Base-by-base conservation (phyloP, 2,113 vertebrate genomes). In the Redunca redunca region DNA sequence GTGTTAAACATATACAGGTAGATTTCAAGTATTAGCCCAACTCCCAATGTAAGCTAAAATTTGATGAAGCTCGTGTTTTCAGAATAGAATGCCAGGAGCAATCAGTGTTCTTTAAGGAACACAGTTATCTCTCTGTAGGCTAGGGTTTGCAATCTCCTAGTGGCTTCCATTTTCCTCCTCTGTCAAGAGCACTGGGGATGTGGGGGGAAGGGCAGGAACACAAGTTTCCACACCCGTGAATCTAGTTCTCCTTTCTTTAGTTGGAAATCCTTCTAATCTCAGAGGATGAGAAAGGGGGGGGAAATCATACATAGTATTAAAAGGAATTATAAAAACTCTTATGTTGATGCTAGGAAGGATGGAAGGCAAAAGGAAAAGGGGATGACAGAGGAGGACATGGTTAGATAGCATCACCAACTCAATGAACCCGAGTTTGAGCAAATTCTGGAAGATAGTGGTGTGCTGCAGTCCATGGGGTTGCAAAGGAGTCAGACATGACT, bases 1-100 rank as follows among this genome's bases (percentile, higher is more conserved):
- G 19, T 87, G 25, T 77, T 88, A 86, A 94, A 92, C 30, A 81
- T 60, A 74, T 12, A 78, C 62, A 6, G 23, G 43, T 93, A 78
- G 16, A 64, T 83, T 95, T 95, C 67, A 93, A 90, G 33, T n/a
- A 28, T 88, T 55, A 95, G 28, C 4, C 25, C 43, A 97, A 52
- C 3, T 2, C 8, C 36, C 91, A 90, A 14, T 83, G 64, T 64
- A 50, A 53, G 43, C 80, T 74, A 64, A 92, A 62, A 28, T 60
- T 89, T 83, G 94, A 62, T 50, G 28, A 95, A 90, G 53, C 14
- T 83, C 8, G 1, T 33, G 8, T 78, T 53, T 93, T 88, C 71
- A 86, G 83, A 94, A 36, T 33, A 85, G 77, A 16, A 52, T 23
- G 23, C 9, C 26, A 46, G 14, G 52, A 90, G 19, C 30, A 57